These are phyloP conservation scores for Danionella cerebrum DNA, from an alignment of 2,113 vertebrate genomes.

Conservation along the genomic window DNA sequence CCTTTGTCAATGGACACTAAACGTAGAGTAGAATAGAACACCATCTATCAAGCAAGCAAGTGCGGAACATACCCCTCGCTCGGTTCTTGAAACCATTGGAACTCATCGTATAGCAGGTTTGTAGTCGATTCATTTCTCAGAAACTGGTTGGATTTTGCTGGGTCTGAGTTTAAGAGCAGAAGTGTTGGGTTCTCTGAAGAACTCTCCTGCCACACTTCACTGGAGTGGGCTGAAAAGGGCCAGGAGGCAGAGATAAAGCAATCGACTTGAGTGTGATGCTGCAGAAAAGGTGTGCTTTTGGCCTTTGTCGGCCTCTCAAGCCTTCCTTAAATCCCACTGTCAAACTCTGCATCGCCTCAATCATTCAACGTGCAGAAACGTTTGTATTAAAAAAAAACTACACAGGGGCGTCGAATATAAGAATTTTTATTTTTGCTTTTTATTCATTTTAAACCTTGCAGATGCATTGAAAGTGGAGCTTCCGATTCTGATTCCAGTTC, in stretches of 20 bases:
- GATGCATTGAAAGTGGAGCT: no score
- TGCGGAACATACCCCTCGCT: neutral
- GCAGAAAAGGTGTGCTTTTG: constrained; percentile 20
- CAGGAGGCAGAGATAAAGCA: constrained; percentile 14
- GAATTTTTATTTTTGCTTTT: no score
- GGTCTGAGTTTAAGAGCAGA: constrained; percentile 4
- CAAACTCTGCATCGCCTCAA: neutral
- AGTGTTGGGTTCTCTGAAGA: constrained; percentile 1
- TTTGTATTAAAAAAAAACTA: no score
- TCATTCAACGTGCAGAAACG: neutral
- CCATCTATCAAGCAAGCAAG: constrained; percentile 6
- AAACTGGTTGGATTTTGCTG: no score
- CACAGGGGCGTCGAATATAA: no score
- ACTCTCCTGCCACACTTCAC: constrained; percentile 1
- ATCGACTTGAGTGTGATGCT: constrained; percentile 7
- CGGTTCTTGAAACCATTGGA: neutral
- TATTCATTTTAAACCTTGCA: no score
- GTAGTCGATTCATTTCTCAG: neutral
- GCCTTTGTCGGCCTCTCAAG: neutral
- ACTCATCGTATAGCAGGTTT: neutral
- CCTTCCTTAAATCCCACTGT: neutral
- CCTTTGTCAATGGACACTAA: neutral
- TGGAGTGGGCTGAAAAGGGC: neutral
- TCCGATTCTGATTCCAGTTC: no score
- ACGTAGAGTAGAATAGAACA: neutral